Percentiles rank a stretch among this genome's conserved stretches.
phyloP scores from a whole-genome alignment of 2,113 vertebrate species.

The Dissostichus mawsoni region DNA sequence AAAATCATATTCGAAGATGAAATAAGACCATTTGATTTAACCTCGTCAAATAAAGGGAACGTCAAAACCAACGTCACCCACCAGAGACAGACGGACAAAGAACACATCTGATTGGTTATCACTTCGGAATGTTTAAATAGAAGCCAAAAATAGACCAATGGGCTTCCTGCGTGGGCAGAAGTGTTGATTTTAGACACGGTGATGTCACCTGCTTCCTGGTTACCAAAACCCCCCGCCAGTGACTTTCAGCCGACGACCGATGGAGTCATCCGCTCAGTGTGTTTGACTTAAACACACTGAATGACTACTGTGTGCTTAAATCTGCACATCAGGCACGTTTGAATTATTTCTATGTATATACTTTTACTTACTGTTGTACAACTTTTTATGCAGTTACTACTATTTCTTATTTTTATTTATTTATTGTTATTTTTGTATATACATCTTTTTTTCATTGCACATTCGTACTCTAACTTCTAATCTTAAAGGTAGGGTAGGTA shows the following conservation, averaged over 20 bases:
- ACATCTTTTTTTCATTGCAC: no score
- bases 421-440: no score
- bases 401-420: no score
- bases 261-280: constrained; percentile 16
- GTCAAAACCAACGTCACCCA: neutral
- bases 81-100: constrained; percentile 13
- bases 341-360: accelerated
- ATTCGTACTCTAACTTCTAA: no score
- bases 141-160: constrained; percentile 69
- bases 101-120: constrained; percentile 50
- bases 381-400: no score
- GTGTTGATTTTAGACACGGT: constrained; percentile 68
- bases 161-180: constrained; percentile 66
- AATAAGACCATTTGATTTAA: no score
- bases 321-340: no score
- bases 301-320: neutral
- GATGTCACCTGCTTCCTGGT: constrained; percentile 78
- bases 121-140: constrained; percentile 58
- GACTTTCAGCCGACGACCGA: neutral
- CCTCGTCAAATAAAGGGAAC: neutral
- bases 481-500: no score
- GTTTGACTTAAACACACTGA: constrained; percentile 5
- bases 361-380: no score
- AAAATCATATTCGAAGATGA: no score
- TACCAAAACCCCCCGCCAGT: constrained; percentile 56